Evolutionary conservation across 1,140 invertebrate species (phyloP), one percentile per base, ranked within the genome.

Genomic region (Lepidotrigona ventralis): DNA sequence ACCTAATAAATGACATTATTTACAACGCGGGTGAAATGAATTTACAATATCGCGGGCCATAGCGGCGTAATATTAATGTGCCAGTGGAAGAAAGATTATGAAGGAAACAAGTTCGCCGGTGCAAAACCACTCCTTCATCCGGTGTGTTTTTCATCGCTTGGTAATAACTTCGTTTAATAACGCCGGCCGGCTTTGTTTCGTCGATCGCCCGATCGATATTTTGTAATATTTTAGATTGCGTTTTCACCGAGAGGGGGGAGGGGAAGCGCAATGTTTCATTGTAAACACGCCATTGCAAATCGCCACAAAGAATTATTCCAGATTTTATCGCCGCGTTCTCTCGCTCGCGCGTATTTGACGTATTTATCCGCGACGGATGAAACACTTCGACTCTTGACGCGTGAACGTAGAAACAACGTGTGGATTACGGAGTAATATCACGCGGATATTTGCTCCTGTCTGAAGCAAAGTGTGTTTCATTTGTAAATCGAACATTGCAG

Each of bases 1-100:
- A 69, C n/a, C 19, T 77, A 82, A 82, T 82, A 69, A 69, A 82
- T 60, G 54, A 82, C 39, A 12, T 69, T 69, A 69, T 76, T 76
- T 56, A 76, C 56, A 21, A 21, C 19, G n/a, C 12, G 6, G 39
- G 11, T 19, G 17, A 51, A 76, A 76, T 77, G 60, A 64, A 77
- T 64, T 64, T 58, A 74, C 29, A 39, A 39, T 58, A 74, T n/a
- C 29, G 11, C 14, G 63, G 15, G 15, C 5, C 17, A 17, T 19
- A 17, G 5, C 63, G 15, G 63, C 29, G 26, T 29, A 64, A 64
- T 64, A 64, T 64, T 58, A 14, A 14, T 15, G 29, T 23, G 29
- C 3, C 19, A 23, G 17, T 23, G 53, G 14, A 74, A 74, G 33
- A 58, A 21, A 74, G 17, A 51, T 46, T 72, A 51, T 51, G 23